A percentile compares a stretch with the other conserved stretches of the same genome.
Evolutionary conservation across 2,113 vertebrate species (phyloP).

Genomic region (Trichomycterus rosablanca): DNA sequence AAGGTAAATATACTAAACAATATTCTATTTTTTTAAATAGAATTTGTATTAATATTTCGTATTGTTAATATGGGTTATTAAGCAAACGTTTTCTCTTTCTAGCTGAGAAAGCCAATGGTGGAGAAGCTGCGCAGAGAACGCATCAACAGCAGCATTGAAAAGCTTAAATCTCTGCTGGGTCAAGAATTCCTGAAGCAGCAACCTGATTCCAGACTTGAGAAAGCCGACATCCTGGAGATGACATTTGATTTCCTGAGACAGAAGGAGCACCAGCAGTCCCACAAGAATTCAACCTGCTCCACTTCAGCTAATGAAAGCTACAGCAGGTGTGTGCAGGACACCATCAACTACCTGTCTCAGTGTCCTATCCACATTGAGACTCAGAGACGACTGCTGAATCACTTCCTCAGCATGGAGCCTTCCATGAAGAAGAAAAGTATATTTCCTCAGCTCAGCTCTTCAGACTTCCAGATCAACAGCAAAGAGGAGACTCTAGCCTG

Average conservation of each 20-base stretch:
- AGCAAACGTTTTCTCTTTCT: constrained; percentile 11
- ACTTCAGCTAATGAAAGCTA: constrained; percentile 35
- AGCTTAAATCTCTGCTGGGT: constrained; percentile 49
- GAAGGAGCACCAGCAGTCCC: constrained; percentile 6
- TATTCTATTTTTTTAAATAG: not conserved
- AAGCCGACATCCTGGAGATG: constrained; percentile 36
- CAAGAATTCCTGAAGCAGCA: constrained; percentile 45
- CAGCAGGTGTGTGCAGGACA: constrained; percentile 45
- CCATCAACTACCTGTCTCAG: constrained; percentile 37
- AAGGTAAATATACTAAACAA: constrained; percentile 58
- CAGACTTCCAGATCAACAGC: constrained; percentile 36
- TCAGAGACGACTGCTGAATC: constrained; percentile 34
- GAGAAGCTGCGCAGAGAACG: constrained; percentile 52
- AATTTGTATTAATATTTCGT: not conserved
- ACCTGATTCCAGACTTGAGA: constrained; percentile 49
- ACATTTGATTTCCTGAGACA: not conserved
- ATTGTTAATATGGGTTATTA: not conserved
- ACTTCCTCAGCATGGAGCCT: constrained; percentile 20
- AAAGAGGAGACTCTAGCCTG: constrained; percentile 43
- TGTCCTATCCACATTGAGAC: constrained; percentile 15
- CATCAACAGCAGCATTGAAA: constrained; percentile 54
- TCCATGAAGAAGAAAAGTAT: constrained; percentile 13
- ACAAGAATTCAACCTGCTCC: constrained; percentile 46
- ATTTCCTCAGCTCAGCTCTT: constrained; percentile 12
- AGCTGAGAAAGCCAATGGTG: constrained; percentile 37